phyloP scores from a whole-genome alignment of 2,888 invertebrate genomes.

The Ochlodes sylvanus region DNA sequence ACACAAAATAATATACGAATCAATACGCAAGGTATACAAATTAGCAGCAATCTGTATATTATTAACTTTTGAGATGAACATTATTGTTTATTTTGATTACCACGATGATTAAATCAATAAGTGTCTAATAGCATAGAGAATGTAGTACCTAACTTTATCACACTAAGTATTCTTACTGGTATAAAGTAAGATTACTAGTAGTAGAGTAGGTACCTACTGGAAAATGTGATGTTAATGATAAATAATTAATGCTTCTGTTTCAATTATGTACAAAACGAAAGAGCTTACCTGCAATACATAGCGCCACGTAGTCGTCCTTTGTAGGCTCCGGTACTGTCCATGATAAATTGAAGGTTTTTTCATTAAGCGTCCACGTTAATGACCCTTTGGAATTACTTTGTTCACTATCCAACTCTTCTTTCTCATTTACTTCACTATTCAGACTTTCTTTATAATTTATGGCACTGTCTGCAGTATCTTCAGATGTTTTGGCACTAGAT shows the following conservation, averaged over 20 bases:
- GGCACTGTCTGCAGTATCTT: conserved; percentile 56
- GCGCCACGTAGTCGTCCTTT: conserved; percentile 79
- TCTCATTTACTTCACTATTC: conserved; percentile 48
- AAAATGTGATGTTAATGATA: not conserved
- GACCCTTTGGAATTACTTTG: conserved; percentile 40
- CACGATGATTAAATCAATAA: too few species aligned
- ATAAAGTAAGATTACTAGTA: too few species aligned
- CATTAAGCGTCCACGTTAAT: conserved; percentile 69
- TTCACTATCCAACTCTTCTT: conserved; percentile 38
- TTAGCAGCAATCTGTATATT: too few species aligned
- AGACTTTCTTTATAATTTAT: conserved; percentile 53
- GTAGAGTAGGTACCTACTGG: too few species aligned
- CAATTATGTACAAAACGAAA: not conserved
- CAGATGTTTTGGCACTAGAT: conserved; percentile 65
- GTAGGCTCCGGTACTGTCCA: conserved; percentile 77
- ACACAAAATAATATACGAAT: too few species aligned
- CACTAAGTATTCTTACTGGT: too few species aligned
- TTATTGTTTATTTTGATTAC: too few species aligned
- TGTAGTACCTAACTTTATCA: too few species aligned
- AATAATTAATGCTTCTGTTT: not conserved
- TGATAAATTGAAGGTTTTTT: conserved; percentile 64
- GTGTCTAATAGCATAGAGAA: too few species aligned
- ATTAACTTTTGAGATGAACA: too few species aligned
- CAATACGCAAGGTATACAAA: too few species aligned
- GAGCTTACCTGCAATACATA: conserved; percentile 82